These are phyloP conservation scores for Hermatobates lingyangjiaoensis DNA, from an alignment of 1,140 invertebrate species.

Conservation along the genomic window DNA sequence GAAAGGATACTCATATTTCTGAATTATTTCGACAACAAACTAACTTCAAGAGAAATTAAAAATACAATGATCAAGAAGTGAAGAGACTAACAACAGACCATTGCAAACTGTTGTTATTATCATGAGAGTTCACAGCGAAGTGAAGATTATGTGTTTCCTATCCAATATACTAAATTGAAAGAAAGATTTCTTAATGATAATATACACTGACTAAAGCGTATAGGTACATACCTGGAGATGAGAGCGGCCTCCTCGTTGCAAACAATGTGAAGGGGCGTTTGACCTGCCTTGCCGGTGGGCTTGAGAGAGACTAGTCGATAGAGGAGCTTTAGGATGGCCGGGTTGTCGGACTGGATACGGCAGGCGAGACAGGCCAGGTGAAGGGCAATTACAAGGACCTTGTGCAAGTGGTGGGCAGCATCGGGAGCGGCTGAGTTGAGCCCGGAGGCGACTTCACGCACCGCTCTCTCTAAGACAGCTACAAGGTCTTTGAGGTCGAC, in stretches of 20 bases:
- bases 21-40: background rate
- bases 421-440: slow-evolving; percentile 8
- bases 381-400: slow-evolving; percentile 68
- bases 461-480: slow-evolving; percentile 56
- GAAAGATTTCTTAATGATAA: background rate
- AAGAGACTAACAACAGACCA: background rate
- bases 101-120: background rate
- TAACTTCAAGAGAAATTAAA: background rate
- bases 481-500: slow-evolving; percentile 63
- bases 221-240: slow-evolving; percentile 24
- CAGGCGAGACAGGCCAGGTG: slow-evolving; percentile 50
- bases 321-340: slow-evolving; percentile 21
- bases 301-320: slow-evolving; percentile 18
- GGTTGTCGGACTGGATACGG: slow-evolving; percentile 1
- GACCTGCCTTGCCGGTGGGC: slow-evolving; percentile 36
- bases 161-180: background rate
- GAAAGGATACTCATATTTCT: background rate
- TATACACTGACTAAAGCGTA: background rate
- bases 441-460: slow-evolving; percentile 39
- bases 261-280: slow-evolving; percentile 66
- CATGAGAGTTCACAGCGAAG: background rate
- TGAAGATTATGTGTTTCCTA: background rate
- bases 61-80: background rate
- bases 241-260: slow-evolving; percentile 38
- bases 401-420: slow-evolving; percentile 43